phyloP scores from a whole-genome alignment of 2,797 vertebrate species.

The Poecilia velifera region DNA sequence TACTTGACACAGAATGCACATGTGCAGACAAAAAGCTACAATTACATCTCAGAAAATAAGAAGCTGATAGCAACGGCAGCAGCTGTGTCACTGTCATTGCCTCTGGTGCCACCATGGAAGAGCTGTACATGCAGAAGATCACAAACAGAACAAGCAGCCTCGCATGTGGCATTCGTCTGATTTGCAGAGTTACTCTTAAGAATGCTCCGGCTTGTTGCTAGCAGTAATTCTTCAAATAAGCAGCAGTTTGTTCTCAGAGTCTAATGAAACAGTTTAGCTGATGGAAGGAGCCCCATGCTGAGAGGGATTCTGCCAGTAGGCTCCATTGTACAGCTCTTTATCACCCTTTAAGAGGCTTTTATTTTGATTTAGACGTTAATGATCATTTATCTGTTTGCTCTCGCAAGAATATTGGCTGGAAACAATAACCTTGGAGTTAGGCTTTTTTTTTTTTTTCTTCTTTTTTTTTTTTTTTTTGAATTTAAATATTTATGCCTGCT shows the following conservation, averaged over 20 bases:
- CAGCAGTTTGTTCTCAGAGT: slow-evolving; percentile 53
- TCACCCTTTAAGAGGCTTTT: slow-evolving; percentile 77
- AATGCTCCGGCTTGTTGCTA: slow-evolving; percentile 45
- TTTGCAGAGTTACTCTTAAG: slow-evolving; percentile 30
- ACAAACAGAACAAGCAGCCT: slow-evolving; percentile 20
- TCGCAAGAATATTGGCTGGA: slow-evolving; percentile 59
- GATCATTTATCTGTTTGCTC: slow-evolving; percentile 75
- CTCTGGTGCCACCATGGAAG: slow-evolving; percentile 34
- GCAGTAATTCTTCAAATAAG: slow-evolving; percentile 69
- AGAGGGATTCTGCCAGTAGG: slow-evolving; percentile 64
- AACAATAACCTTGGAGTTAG: slow-evolving; percentile 46
- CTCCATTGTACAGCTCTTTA: slow-evolving; percentile 69
- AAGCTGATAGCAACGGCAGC: slow-evolving; percentile 52
- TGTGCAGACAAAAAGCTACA: slow-evolving; percentile 15
- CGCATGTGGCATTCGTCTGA: slow-evolving; percentile 9
- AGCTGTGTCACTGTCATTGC: slow-evolving; percentile 63
- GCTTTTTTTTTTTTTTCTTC: slow-evolving; percentile 31
- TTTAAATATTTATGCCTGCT: slow-evolving; percentile 24
- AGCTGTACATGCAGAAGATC: slow-evolving; percentile 18
- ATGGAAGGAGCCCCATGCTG: slow-evolving; percentile 69
- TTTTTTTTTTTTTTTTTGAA: not conserved
- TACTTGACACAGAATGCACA: not conserved
- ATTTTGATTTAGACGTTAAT: slow-evolving; percentile 80
- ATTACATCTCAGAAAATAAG: slow-evolving; percentile 26
- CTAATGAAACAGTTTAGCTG: slow-evolving; percentile 74